Evolutionary conservation across 2,888 invertebrate genomes (phyloP), one percentile per base, ranked within the genome.

Genomic region (Lepidochrysops patricia): DNA sequence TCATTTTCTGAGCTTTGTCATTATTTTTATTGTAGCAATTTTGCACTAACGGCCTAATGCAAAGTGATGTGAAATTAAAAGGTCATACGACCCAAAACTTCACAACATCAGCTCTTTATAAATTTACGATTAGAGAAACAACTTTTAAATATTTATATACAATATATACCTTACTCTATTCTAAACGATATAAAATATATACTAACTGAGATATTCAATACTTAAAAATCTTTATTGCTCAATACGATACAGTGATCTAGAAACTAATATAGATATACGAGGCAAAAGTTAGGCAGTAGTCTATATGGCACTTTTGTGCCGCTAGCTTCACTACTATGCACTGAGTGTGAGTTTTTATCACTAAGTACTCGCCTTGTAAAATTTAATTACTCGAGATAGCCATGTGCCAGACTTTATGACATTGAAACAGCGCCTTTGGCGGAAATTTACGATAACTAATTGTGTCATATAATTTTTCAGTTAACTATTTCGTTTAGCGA

Each of bases 101-200:
- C 52, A 54, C 15, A 29, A n/a, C n/a, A 26, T 26, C 26, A 50
- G 50, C 27, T 50, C 54, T 43, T 13, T 13, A 52, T 52, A 27
- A 27, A 29, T 32, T 54, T 54, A 32, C 32, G 32, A 54, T 29
- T 54, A 54, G 50, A 29, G 29, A 54, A 54, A 54, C 29, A 54
- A 54, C 27, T 12, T 54, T 54, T 54, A 54, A 32, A 54, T 54
- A 54, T 54, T 29, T 54, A 27, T 54, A 54, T 29, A 29, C 54
- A 54, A 29, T 29, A 27, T 29, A 29, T 43, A 15, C 19, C 54
- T 54, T 15, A 54, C 29, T 27, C 52, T 19, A 54, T 15, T 27
- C 52, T 54, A 54, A 32, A 54, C 13, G 50, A 26, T 29, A 32
- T 54, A 54, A 54, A 54, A 54, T 54, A 54, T 54, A 32, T 54